Evolutionary conservation across 2,888 invertebrate genomes (phyloP).

Genomic region (Trichopoda pennipes): DNA sequence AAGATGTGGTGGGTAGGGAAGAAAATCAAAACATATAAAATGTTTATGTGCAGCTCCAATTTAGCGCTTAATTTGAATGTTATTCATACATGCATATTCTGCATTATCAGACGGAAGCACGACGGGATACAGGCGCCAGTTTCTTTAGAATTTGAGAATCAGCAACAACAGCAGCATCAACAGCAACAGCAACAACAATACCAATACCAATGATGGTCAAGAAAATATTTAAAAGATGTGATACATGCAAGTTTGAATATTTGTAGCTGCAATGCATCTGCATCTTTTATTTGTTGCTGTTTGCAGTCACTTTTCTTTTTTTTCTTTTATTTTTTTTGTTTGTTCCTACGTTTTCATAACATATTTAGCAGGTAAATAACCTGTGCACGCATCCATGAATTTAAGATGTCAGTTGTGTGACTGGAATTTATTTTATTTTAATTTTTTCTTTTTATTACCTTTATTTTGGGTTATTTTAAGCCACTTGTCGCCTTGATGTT

Average conservation of each 20-base stretch:
- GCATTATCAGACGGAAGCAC: conserved; percentile 81
- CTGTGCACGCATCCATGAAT: conserved; percentile 68
- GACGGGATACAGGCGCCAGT: conserved; percentile 81
- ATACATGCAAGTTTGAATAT: conserved; percentile 7
- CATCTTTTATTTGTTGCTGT: conserved; percentile 19
- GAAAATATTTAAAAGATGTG: conserved; percentile 51
- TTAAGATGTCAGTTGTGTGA: conserved; percentile 68
- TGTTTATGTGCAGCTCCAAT: conserved; percentile 65
- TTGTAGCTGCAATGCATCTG: conserved; percentile 58
- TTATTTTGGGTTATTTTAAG: conserved; percentile 18
- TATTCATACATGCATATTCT: conserved; percentile 72
- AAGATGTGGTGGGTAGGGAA: conserved; percentile 11
- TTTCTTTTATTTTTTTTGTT: background rate
- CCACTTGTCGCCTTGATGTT: conserved; percentile 61
- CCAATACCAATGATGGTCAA: conserved; percentile 22
- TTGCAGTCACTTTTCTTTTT: background rate
- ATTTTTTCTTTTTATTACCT: conserved; percentile 18
- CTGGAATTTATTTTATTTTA: conserved; percentile 53
- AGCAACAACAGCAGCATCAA: conserved; percentile 11
- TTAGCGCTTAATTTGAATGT: conserved; percentile 75
- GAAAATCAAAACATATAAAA: conserved; percentile 12
- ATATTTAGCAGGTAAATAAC: conserved; percentile 68
- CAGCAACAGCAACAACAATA: conserved; percentile 14
- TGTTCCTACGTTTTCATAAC: conserved; percentile 33
- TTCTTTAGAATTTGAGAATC: conserved; percentile 51